These are phyloP conservation scores for Diploptera punctata DNA, from an alignment of 2,888 invertebrate species.

Conservation along the genomic window DNA sequence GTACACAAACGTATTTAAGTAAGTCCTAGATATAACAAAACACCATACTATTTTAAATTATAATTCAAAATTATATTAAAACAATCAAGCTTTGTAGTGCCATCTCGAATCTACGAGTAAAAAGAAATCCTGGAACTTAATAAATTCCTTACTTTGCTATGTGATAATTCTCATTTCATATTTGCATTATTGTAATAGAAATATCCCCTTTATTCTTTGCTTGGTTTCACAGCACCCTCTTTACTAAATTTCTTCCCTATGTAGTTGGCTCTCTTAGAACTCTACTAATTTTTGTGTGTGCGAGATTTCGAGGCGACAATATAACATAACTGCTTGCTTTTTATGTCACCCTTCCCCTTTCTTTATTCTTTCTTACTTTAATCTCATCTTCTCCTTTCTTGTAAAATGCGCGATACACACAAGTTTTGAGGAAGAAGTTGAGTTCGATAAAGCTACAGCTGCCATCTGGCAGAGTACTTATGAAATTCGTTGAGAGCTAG, in stretches of 20 bases:
- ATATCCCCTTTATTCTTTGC: neutral
- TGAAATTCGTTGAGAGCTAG: neutral
- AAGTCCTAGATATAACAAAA: no score
- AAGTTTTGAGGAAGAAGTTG: neutral
- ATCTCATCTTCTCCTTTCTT: neutral
- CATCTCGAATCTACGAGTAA: no score
- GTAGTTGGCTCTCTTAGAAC: neutral
- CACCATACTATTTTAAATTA: no score
- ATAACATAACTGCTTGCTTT: neutral
- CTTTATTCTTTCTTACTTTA: neutral
- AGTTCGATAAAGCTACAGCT: neutral
- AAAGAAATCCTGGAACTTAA: no score
- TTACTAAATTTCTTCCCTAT: neutral
- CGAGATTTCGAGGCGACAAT: neutral
- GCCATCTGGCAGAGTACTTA: conserved; percentile 1
- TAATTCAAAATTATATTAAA: no score
- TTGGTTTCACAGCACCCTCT: conserved; percentile 6
- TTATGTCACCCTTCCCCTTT: neutral
- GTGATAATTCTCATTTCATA: no score
- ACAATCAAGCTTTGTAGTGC: no score
- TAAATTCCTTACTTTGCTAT: no score
- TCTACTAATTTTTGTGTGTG: neutral
- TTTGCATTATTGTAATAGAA: no score
- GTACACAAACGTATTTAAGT: no score
- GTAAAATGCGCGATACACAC: neutral